phyloP scores from a whole-genome alignment of 2,888 invertebrate species.

The Aphrophora alni region DNA sequence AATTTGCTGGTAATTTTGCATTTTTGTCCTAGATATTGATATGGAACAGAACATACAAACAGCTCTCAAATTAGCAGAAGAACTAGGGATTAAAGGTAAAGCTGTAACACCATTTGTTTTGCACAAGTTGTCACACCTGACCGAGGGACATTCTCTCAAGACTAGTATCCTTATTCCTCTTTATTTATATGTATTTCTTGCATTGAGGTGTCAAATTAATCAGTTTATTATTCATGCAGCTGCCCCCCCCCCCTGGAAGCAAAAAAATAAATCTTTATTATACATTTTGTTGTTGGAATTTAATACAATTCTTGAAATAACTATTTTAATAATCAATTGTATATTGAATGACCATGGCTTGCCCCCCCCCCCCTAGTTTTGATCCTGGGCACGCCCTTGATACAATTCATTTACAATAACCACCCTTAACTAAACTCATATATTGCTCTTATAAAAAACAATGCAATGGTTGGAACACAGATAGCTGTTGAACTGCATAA shows the following conservation, averaged over 20 bases:
- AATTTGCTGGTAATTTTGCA: no score
- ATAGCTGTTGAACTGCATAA: conserved; percentile 70
- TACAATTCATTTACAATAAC: conserved; percentile 49
- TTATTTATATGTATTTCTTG: conserved; percentile 51
- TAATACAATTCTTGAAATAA: no score
- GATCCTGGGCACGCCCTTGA: no score
- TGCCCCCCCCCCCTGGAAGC: not conserved
- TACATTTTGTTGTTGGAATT: no score
- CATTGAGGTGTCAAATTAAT: not conserved
- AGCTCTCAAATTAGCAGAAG: conserved; percentile 69
- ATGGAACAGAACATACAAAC: conserved; percentile 73
- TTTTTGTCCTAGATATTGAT: conserved; percentile 59
- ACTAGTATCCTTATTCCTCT: conserved; percentile 83
- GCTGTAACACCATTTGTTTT: conserved; percentile 93
- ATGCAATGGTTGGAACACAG: conserved; percentile 82
- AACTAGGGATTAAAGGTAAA: conserved; percentile 75
- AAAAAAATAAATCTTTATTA: no score
- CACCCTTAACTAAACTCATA: conserved; percentile 61
- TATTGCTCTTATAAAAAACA: conserved; percentile 91
- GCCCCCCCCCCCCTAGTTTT: no score
- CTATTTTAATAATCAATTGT: no score
- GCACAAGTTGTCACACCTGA: conserved; percentile 76
- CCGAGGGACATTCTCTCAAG: conserved; percentile 78
- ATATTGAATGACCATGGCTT: no score
- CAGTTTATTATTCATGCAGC: not conserved